Evolutionary conservation across 2,797 vertebrate genomes (phyloP).

Genomic region (Psittacula derbiana): DNA sequence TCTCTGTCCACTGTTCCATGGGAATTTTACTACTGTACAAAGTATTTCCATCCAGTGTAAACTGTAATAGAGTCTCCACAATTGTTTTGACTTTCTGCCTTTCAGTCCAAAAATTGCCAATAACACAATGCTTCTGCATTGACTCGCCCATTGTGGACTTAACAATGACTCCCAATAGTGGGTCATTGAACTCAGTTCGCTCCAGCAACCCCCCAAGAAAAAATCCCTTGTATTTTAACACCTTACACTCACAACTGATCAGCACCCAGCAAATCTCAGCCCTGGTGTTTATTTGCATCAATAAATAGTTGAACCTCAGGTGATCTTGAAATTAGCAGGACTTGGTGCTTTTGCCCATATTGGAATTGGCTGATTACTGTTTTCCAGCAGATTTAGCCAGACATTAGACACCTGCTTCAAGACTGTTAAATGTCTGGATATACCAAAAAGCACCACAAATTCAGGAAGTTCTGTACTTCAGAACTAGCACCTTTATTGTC

Average conservation of each 20-base stretch:
- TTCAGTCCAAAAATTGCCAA: not conserved
- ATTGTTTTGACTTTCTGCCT: not conserved
- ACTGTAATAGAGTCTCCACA: not conserved
- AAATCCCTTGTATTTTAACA: not conserved
- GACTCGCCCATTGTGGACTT: not conserved
- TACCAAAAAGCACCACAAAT: not conserved
- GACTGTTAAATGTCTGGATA: not conserved
- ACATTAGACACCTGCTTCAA: not conserved
- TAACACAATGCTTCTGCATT: not conserved
- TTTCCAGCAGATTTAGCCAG: not conserved
- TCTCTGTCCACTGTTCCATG: not conserved
- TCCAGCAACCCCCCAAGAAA: not conserved
- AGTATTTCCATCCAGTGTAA: fast-evolving
- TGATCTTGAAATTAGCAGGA: not conserved
- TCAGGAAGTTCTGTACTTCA: not conserved
- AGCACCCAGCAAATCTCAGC: not conserved
- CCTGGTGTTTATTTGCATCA: not conserved
- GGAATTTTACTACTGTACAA: not conserved
- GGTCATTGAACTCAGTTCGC: not conserved
- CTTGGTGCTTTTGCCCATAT: not conserved
- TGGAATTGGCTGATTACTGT: not conserved
- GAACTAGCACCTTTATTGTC: not conserved
- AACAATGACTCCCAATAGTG: not conserved
- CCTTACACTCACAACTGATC: not conserved
- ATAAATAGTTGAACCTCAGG: not conserved